Evolutionary conservation across 2,113 vertebrate genomes (phyloP).

Genomic region (Heterotis niloticus): DNA sequence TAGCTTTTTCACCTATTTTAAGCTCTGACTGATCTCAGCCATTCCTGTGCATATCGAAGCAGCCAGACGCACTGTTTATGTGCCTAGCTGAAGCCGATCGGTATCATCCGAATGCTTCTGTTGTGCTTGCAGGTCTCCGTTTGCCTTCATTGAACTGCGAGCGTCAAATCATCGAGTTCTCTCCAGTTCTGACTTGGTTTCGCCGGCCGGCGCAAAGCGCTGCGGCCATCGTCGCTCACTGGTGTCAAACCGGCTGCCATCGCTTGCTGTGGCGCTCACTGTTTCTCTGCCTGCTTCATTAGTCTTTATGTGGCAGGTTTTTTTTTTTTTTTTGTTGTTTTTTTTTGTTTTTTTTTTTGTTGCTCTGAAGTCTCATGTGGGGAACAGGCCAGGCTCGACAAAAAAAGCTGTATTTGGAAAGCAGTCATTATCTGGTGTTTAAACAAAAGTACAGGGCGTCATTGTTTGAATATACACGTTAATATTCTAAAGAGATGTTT

Average conservation of each 20-base stretch:
- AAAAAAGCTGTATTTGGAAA: background rate
- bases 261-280: background rate
- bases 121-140: background rate
- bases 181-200: background rate
- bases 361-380: background rate
- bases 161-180: background rate
- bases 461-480: too few species aligned
- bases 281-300: slow-evolving; percentile 3
- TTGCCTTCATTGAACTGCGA: background rate
- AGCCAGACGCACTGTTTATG: background rate
- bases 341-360: background rate
- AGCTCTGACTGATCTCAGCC: background rate
- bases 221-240: background rate
- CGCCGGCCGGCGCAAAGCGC: background rate
- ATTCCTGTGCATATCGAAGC: slow-evolving; percentile 3
- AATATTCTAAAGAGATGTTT: too few species aligned
- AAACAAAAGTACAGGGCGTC: background rate
- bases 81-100: background rate
- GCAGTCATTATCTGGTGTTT: background rate
- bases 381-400: background rate
- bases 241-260: background rate
- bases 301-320: background rate
- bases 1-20: background rate
- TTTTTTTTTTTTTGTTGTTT: background rate
- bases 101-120: background rate